Evolutionary conservation across 2,113 vertebrate species (phyloP), one percentile per base, ranked within the genome.

Genomic region (Eptesicus fuscus): DNA sequence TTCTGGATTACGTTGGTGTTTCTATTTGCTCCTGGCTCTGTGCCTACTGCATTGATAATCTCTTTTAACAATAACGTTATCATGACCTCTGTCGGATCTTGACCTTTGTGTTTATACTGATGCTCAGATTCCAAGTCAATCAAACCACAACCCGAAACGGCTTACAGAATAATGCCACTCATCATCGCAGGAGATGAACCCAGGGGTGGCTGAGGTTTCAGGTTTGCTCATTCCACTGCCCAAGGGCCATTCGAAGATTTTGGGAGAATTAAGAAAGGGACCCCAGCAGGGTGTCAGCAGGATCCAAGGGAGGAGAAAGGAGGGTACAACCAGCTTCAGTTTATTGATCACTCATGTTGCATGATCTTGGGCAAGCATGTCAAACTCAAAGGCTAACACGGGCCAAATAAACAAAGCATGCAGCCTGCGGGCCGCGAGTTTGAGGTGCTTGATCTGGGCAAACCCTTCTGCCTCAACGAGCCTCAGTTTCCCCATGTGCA

Each of bases 121-220:
- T 44, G 56, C 44, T 83, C 71, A 5, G 76, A 47, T 30, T 47
- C 84, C 51, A 84, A 37, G 70, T 89, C 78, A 61, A 73, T 83
- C 59, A 87, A 88, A 35, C 70, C 51, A 63, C 84, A 77, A 53
- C 78, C 92, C 51, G 59, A 35, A 82, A 65, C 65, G 91, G 28
- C 83, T 79, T 18, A 35, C 4, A 1, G 37, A 28, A 42, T 16
- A 69, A 89, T 17, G 47, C 30, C 35, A 53, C 79, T 71, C 90
- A 61, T 80, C 87, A 42, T 4, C 0, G 25, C n/a, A 12, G 0
- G 2, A 42, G 83, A 30, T 4, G 73, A 78, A 83, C 80, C n/a
- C 40, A 37, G 51, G 69, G 35, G 14, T 8, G 47, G 42, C 14
- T 42, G 49, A 67, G 25, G 56, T 28, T 44, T 77, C 20, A 3